Evolutionary conservation across 2,113 vertebrate species (phyloP).

Genomic region (Tinamus guttatus): DNA sequence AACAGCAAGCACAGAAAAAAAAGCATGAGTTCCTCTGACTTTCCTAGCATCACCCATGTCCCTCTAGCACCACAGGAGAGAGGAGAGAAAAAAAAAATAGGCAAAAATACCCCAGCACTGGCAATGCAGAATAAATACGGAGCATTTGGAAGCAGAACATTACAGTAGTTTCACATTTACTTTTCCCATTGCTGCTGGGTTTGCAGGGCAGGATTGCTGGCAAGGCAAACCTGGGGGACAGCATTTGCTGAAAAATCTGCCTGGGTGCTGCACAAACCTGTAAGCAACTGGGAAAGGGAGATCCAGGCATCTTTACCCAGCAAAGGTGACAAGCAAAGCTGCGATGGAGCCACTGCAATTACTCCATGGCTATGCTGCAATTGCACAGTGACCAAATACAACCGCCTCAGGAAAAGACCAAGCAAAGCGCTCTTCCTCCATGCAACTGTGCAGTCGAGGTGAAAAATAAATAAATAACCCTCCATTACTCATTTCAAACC

Average conservation of each 20-base stretch:
- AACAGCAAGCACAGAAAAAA: neutral
- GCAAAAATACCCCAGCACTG: neutral
- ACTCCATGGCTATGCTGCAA: constrained; percentile 56
- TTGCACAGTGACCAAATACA: constrained; percentile 12
- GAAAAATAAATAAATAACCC: constrained; percentile 9
- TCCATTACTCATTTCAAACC: constrained; percentile 59
- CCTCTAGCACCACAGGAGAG: neutral
- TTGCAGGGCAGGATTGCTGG: neutral
- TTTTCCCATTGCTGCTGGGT: neutral
- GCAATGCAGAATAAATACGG: neutral
- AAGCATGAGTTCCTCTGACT: constrained; percentile 47
- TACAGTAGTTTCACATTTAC: neutral
- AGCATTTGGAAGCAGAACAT: neutral
- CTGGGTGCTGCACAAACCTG: neutral
- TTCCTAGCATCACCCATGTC: neutral
- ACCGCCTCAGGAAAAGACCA: neutral
- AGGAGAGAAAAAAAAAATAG: neutral
- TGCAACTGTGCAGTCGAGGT: neutral
- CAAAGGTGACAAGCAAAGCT: constrained; percentile 43
- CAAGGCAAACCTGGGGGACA: neutral
- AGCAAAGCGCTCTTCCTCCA: neutral
- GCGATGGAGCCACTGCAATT: constrained; percentile 39
- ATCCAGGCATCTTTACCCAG: constrained; percentile 16
- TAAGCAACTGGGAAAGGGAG: neutral
- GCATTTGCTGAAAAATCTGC: constrained; percentile 11